These are phyloP conservation scores for Pristionchus mayeri DNA, from an alignment of 2,888 invertebrate species.

Conservation along the genomic window DNA sequence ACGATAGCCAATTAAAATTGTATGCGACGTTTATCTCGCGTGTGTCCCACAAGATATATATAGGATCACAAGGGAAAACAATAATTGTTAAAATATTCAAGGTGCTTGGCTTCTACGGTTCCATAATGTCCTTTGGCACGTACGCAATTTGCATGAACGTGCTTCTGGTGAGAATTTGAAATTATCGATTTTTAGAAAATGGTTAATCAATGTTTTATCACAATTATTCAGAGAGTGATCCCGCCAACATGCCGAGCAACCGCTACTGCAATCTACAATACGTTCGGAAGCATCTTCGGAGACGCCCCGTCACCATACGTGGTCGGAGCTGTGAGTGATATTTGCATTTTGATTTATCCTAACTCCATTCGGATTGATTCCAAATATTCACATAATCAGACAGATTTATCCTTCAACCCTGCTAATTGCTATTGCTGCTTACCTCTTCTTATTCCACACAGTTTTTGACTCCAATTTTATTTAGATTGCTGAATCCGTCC, in stretches of 20 bases:
- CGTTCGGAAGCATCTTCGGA: constrained; percentile 39
- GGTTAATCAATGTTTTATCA: background rate
- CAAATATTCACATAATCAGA: background rate
- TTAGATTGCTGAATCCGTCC: constrained; percentile 45
- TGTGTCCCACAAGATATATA: no score
- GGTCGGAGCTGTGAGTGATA: constrained; percentile 39
- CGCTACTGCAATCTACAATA: constrained; percentile 44
- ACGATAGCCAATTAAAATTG: background rate
- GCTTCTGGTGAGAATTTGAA: constrained; percentile 7
- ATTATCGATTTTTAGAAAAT: background rate
- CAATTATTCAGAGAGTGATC: constrained; percentile 22
- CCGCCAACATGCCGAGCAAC: constrained; percentile 33
- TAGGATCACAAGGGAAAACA: no score
- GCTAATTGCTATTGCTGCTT: no score
- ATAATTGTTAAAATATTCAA: background rate
- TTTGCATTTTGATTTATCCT: no score
- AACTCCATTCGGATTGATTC: no score
- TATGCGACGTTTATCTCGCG: background rate
- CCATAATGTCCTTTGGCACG: constrained; percentile 47
- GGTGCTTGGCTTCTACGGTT: constrained; percentile 47
- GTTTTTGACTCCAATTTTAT: background rate
- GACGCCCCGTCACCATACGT: constrained; percentile 47
- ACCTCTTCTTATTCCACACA: no score
- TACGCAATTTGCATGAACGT: constrained; percentile 40
- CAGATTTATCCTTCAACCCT: background rate